These are phyloP conservation scores for Eunapius fragilis DNA, from an alignment of 37 sponge, comb jelly and placozoan species.

Conservation along the genomic window DNA sequence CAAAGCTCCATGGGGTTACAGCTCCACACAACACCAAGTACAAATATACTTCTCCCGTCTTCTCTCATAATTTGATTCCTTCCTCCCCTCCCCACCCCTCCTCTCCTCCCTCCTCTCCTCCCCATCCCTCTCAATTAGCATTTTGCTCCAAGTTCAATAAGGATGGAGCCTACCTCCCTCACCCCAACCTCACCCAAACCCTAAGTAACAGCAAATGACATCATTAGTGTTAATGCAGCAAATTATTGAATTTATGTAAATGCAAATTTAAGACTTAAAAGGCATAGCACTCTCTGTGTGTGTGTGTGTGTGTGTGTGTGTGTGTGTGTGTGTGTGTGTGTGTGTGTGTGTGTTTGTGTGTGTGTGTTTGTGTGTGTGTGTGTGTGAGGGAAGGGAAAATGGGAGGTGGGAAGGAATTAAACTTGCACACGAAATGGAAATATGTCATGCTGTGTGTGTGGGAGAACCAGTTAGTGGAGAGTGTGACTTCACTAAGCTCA, in stretches of 20 bases:
- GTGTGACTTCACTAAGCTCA: background rate
- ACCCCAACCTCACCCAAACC: too few species aligned
- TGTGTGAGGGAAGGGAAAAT: slow-evolving; percentile 7
- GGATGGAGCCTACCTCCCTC: background rate
- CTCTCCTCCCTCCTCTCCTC: background rate
- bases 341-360: too few species aligned
- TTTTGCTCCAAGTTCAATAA: background rate
- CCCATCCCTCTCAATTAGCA: background rate
- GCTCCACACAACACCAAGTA: background rate
- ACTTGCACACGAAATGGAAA: too few species aligned
- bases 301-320: too few species aligned
- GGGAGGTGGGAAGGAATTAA: background rate
- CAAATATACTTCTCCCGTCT: background rate
- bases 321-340: background rate
- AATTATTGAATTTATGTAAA: background rate
- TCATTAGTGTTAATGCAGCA: too few species aligned
- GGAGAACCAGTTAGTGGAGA: background rate
- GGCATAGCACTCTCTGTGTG: too few species aligned
- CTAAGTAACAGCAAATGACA: too few species aligned
- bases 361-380: too few species aligned
- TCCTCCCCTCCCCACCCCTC: background rate
- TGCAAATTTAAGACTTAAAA: background rate
- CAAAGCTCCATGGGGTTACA: background rate
- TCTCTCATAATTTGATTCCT: background rate
- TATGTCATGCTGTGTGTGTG: too few species aligned